These are phyloP conservation scores for Watsonalla binaria DNA, from an alignment of 2,888 invertebrate species.

Conservation along the genomic window DNA sequence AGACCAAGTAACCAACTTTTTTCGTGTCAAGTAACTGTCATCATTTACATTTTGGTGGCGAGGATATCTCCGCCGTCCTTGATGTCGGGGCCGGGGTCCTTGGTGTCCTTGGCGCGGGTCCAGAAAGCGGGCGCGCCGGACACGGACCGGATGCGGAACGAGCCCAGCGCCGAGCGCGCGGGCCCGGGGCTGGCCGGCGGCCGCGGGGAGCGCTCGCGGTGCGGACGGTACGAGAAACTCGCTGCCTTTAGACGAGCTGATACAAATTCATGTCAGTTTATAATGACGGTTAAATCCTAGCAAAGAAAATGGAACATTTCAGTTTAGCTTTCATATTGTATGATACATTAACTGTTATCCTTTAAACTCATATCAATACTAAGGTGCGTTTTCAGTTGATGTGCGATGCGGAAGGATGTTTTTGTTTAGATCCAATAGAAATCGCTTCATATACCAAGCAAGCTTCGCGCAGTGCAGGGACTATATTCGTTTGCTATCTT, in stretches of 20 bases:
- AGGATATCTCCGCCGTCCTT: slow-evolving; percentile 47
- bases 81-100: slow-evolving; percentile 27
- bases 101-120: slow-evolving; percentile 42
- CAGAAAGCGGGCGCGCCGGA: slow-evolving; percentile 56
- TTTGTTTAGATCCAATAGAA: no score
- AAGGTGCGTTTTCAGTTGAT: no score
- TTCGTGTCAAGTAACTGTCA: not conserved
- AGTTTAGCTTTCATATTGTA: no score
- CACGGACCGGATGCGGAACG: slow-evolving; percentile 57
- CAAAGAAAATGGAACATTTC: no score
- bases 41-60: slow-evolving; percentile 53
- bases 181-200: slow-evolving; percentile 35
- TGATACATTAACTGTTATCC: no score
- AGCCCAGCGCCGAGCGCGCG: slow-evolving; percentile 44
- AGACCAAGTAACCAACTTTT: not conserved
- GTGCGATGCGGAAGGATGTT: no score
- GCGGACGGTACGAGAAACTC: slow-evolving; percentile 58
- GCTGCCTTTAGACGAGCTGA: slow-evolving; percentile 54
- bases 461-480: no score
- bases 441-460: no score
- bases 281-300: no score
- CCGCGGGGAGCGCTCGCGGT: slow-evolving; percentile 53
- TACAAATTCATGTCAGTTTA: not conserved
- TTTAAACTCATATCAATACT: no score
- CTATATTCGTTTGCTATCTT: no score